Evolutionary conservation across 2,888 invertebrate species (phyloP).

Genomic region (Cryptus armator): DNA sequence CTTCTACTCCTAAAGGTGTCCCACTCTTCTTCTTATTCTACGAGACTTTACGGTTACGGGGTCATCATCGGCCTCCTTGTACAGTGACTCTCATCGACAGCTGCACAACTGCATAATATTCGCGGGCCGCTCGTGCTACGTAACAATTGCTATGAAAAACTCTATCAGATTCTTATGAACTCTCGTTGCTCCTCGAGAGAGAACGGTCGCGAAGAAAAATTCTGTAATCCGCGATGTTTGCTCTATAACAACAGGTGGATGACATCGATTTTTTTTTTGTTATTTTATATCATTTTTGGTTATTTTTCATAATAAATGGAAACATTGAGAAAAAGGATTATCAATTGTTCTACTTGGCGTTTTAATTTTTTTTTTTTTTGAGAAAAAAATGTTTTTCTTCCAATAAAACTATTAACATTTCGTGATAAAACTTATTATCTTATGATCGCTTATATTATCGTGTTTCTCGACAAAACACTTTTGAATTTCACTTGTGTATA

Average conservation of each 20-base stretch:
- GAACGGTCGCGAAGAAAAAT: neutral
- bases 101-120: conserved; percentile 44
- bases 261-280: too few species aligned
- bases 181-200: neutral
- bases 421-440: too few species aligned
- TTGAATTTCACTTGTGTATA: too few species aligned
- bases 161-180: neutral
- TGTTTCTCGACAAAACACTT: too few species aligned
- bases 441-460: too few species aligned
- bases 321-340: too few species aligned
- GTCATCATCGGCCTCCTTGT: conserved; percentile 74
- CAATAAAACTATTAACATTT: too few species aligned
- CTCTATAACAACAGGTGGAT: neutral
- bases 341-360: too few species aligned
- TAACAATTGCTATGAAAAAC: conserved; percentile 14
- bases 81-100: conserved; percentile 66
- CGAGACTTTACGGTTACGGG: conserved; percentile 80
- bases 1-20: conserved; percentile 64
- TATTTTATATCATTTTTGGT: too few species aligned
- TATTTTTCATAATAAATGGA: too few species aligned
- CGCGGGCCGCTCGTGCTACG: conserved; percentile 42
- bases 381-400: too few species aligned
- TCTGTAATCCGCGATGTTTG: neutral
- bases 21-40: conserved; percentile 65
- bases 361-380: too few species aligned